phyloP scores from a whole-genome alignment of 2,113 vertebrate species.

The Phainopepla nitens region DNA sequence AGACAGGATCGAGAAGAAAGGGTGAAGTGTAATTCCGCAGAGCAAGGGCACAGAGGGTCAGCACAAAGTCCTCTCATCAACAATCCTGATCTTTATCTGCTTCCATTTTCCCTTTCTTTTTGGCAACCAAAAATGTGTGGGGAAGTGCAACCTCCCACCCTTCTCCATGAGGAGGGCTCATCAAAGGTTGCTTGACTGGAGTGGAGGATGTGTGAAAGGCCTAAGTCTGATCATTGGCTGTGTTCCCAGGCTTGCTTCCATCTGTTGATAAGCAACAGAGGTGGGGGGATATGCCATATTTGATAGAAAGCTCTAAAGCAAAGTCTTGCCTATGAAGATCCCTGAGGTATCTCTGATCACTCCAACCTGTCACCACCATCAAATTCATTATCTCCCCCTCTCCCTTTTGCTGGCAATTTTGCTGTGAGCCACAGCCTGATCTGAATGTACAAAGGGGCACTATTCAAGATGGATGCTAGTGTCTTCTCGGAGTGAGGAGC shows the following conservation, averaged over 20 bases:
- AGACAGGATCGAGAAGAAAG: not conserved
- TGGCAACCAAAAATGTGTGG: not conserved
- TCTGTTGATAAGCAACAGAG: slow-evolving; percentile 51
- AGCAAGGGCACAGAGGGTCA: not conserved
- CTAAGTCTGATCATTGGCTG: slow-evolving; percentile 45
- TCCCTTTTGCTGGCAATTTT: slow-evolving; percentile 15
- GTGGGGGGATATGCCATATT: slow-evolving; percentile 40
- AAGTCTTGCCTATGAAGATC: slow-evolving; percentile 55
- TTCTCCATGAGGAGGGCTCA: slow-evolving; percentile 28
- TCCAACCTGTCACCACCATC: not conserved
- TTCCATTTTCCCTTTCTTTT: not conserved
- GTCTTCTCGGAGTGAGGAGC: not conserved
- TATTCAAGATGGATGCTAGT: not conserved
- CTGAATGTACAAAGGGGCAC: not conserved
- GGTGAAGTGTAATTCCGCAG: not conserved
- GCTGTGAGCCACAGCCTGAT: not conserved
- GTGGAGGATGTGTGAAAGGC: slow-evolving; percentile 50
- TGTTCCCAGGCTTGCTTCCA: slow-evolving; percentile 58
- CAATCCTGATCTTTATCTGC: not conserved
- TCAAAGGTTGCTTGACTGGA: slow-evolving; percentile 51
- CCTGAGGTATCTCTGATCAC: slow-evolving; percentile 61
- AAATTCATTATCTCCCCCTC: not conserved
- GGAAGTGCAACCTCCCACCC: slow-evolving; percentile 38
- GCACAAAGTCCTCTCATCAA: slow-evolving; percentile 17
- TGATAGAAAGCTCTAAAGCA: slow-evolving; percentile 60